Conservation (phyloP, 2,888 invertebrate species). For the Iselma pallidipennis region DNA sequence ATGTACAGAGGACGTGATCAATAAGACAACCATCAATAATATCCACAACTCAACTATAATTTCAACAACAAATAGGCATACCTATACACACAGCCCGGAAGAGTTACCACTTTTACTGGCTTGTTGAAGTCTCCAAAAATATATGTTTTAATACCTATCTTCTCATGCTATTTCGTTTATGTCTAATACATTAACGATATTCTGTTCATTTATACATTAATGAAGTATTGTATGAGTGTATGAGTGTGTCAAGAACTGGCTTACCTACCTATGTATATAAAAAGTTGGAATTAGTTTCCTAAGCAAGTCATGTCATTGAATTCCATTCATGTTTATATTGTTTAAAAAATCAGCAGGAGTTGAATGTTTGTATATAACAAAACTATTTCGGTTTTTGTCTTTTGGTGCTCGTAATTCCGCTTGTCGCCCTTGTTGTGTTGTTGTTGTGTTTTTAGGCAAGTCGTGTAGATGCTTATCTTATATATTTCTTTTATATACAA, state of each 20-base stretch:
- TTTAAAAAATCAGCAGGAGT: slow-evolving; percentile 1
- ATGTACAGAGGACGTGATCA: background rate
- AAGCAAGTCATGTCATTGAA: slow-evolving; percentile 15
- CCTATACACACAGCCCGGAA: background rate
- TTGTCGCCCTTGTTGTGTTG: background rate
- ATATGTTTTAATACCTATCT: too few species aligned
- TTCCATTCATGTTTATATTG: slow-evolving; percentile 7
- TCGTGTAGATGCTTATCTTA: slow-evolving; percentile 12
- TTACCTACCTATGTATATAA: slow-evolving; percentile 9
- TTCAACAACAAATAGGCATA: background rate
- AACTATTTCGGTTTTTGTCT: slow-evolving; percentile 1
- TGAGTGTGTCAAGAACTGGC: too few species aligned
- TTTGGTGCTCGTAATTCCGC: background rate
- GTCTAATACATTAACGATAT: slow-evolving; percentile 13
- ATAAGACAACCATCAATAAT: background rate
- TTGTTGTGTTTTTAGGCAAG: background rate
- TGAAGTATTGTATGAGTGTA: slow-evolving; percentile 23
- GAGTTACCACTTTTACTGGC: background rate
- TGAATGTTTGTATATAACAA: background rate
- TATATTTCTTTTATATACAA: background rate
- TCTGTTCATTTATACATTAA: slow-evolving; percentile 23
- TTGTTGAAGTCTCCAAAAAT: background rate
- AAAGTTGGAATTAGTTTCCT: slow-evolving; percentile 9
- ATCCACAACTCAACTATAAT: background rate
- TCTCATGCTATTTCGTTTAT: too few species aligned